Percentiles rank a stretch among this genome's conserved stretches.
Conservation (phyloP, 2,888 invertebrate species). For the Nymphalis polychloros region DNA sequence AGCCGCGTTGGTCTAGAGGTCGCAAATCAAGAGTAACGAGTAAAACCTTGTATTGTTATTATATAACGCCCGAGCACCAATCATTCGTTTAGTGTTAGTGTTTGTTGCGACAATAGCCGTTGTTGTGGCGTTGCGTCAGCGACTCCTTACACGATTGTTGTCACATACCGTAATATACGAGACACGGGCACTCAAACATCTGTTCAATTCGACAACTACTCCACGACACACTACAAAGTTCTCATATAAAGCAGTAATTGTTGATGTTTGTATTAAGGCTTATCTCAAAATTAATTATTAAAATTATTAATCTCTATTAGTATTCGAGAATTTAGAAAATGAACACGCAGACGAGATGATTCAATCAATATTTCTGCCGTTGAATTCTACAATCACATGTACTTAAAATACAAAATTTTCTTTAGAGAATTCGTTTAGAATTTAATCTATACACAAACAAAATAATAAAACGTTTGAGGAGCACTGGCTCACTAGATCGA, state of each 20-base stretch:
- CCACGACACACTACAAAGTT: too few species aligned
- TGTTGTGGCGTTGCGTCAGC: constrained; percentile 35
- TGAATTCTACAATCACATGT: too few species aligned
- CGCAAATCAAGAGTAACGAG: constrained; percentile 14
- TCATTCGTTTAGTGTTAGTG: constrained; percentile 30
- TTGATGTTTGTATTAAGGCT: too few species aligned
- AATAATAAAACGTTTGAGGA: constrained; percentile 53
- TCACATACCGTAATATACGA: constrained; percentile 68
- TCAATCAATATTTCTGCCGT: too few species aligned
- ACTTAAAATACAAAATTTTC: too few species aligned
- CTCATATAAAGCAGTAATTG: too few species aligned
- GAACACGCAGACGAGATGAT: too few species aligned
- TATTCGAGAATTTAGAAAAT: too few species aligned
- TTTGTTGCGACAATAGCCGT: constrained; percentile 39
- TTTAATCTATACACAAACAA: not conserved
- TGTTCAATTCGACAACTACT: too few species aligned
- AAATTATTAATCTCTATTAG: too few species aligned
- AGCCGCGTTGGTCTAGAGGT: constrained; percentile 2
- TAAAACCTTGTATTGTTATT: constrained; percentile 22
- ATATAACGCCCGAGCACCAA: constrained; percentile 20
- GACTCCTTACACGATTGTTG: constrained; percentile 55
- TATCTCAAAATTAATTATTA: too few species aligned
- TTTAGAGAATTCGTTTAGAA: too few species aligned
- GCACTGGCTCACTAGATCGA: constrained; percentile 51
- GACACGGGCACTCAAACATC: constrained; percentile 51